Base-by-base conservation (phyloP, 2,888 invertebrate genomes). In the Papilio protenor region DNA sequence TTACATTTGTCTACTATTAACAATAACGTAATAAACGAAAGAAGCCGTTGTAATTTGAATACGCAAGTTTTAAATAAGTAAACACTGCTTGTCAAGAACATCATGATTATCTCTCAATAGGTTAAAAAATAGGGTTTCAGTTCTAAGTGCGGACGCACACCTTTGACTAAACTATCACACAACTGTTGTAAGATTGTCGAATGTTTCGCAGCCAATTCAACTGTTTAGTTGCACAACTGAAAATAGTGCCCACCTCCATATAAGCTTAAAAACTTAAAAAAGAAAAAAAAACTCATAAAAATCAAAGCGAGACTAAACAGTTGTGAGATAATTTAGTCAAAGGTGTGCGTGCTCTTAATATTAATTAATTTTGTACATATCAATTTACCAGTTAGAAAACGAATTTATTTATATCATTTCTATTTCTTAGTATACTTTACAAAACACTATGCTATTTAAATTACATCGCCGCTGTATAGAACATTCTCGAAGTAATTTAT, bases 401-500 rank as follows among this genome's bases (percentile, higher is more conserved):
- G 0, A 0, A 40, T 40, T 40, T 40, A 40, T 40, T 18, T 18
- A 49, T 52, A n/a, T 18, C 4, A 18, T 52, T 8, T n/a, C n/a
- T 55, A 55, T 55, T 55, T n/a, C 0, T n/a, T 55, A 55, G 6
- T 55, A 23, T 40, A 40, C 27, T 33, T 27, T 61, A 40, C 52
- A 52, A 59, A 64, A 66, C 64, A 70, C 70, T 76, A 40, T 27
- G 14, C 33, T 57, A n/a, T 14, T 57, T 55, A 57, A 8, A 23
- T 49, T 21, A 33, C 33, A 64, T 59, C 18, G 10, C 45, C 61
- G 49, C 57, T 64, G 4, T 61, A 76, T 33, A 11, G n/a, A 77
- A 75, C 66, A 61, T 71, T 77, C 70, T 52, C 33, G 11, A 71
- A 70, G 64, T 64, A 77, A 77, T 77, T 75, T 75, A 61, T 75